Base-by-base conservation (phyloP, 2,888 invertebrate species). In the Syrista parreyssii region DNA sequence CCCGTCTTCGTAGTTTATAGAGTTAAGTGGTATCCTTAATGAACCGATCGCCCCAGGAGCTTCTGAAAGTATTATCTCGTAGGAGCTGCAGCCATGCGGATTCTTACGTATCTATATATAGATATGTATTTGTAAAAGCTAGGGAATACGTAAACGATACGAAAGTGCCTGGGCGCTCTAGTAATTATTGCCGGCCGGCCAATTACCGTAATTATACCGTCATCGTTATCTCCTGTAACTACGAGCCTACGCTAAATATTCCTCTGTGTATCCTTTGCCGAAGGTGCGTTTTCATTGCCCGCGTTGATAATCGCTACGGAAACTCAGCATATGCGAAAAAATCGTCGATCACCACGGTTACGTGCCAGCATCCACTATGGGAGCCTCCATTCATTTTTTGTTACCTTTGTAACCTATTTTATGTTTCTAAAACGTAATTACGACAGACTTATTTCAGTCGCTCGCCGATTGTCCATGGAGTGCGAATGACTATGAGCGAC, bases 201-300 rank as follows among this genome's bases (percentile, higher is more conserved):
- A 87, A 87, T 87, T 86, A 83, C 86, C 82, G 84, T 86, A 87
- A 87, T 87, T 87, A 88, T 85, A 86, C 86, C 84, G 85, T 82
- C 84, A 83, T 82, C 81, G 85, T 85, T 87, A 86, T 87, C 84
- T 83, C 77, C 83, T 6, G 23, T 55, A 55, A 55, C 55, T 55
- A 23, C 55, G 55, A 55, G 55, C 55, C 55, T 55, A 23, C 55
- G 9, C 23, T 55, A 55, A 23, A 9, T 55, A 55, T 55, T 55
- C 55, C 55, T 6, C 55, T 33, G 73, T 68, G n/a, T 71, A 69
- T n/a, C 74, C 31, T 76, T 79, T 79, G 80, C 81, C 80, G 80
- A 78, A 72, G 80, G 68, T 36, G 78, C 80, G 79, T 80, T 81
- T 78, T 80, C 55, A 55, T 55, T 55, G 35, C 76, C 23, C 68